Conservation (phyloP, 2,113 vertebrate species). For the Anhinga anhinga region DNA sequence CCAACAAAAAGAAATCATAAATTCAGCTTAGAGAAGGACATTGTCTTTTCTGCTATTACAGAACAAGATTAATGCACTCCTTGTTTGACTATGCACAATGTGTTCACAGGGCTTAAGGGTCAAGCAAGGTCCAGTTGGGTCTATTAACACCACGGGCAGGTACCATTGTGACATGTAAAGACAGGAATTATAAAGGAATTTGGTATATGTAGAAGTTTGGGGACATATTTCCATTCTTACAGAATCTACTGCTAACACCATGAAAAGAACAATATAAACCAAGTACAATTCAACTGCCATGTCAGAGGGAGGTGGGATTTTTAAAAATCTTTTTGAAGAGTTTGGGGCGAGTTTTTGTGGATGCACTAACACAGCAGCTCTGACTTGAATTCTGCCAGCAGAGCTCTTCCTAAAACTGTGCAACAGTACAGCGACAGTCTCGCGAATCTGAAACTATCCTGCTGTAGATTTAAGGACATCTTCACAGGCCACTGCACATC, state of each 20-base stretch:
- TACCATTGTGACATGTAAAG: neutral
- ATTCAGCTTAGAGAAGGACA: neutral
- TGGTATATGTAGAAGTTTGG: neutral
- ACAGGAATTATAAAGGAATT: neutral
- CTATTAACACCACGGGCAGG: neutral
- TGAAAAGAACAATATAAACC: neutral
- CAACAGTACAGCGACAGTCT: neutral
- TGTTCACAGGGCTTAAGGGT: neutral
- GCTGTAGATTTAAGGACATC: neutral
- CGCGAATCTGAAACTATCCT: neutral
- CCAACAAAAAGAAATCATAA: neutral
- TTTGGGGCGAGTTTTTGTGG: neutral
- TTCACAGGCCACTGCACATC: neutral
- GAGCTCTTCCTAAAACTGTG: neutral
- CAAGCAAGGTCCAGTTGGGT: neutral
- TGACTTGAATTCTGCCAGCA: neutral
- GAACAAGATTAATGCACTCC: neutral
- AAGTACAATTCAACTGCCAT: neutral
- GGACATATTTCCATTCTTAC: neutral
- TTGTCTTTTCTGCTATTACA: neutral
- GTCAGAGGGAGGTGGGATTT: neutral
- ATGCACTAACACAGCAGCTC: neutral
- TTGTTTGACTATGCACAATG: neutral
- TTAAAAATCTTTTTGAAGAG: neutral
- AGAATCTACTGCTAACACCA: neutral